Evolutionary conservation across 2,797 vertebrate genomes (phyloP), one percentile per base, ranked within the genome.

Genomic region (Dallia pectoralis): DNA sequence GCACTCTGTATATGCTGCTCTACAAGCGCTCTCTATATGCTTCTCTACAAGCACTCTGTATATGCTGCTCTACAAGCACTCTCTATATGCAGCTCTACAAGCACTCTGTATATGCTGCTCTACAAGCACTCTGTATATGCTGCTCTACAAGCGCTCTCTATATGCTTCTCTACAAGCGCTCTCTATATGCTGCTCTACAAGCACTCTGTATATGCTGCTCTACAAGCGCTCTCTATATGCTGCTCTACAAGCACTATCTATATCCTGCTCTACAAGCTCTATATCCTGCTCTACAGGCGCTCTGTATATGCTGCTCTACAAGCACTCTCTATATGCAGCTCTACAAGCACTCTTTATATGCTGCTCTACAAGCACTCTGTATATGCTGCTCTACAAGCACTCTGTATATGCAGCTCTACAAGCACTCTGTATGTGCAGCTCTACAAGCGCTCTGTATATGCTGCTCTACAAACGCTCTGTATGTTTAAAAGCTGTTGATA

Each of bases 211-310:
- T 59, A 25, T 59, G 53, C 19, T 59, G 40, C 66, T 67, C 6
- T 51, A 69, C 67, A n/a, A n/a, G n/a, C n/a, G n/a, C n/a, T n/a
- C n/a, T n/a, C n/a, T 44, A 40, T 59, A 25, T 59, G 53, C 19
- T 59, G 40, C 66, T 67, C 6, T 51, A 69, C 67, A n/a, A n/a
- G n/a, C n/a, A n/a, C n/a, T n/a, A n/a, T n/a, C n/a, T 44, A 40
- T 59, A 25, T 59, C n/a, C 19, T 59, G 40, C 66, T 67, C 6
- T 51, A 69, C 67, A n/a, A n/a, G n/a, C n/a, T n/a, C n/a, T 44
- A 40, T 59, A 25, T 59, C n/a, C 19, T 59, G 40, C 66, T 67
- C 6, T 51, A 69, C 67, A n/a, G n/a, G n/a, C n/a, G n/a, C n/a
- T n/a, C n/a, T 40, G 36, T 44, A 40, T 59, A 25, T 59, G 53